Evolutionary conservation across 64 coral and sea anemone species (phyloP).

Genomic region (Actinia equina): DNA sequence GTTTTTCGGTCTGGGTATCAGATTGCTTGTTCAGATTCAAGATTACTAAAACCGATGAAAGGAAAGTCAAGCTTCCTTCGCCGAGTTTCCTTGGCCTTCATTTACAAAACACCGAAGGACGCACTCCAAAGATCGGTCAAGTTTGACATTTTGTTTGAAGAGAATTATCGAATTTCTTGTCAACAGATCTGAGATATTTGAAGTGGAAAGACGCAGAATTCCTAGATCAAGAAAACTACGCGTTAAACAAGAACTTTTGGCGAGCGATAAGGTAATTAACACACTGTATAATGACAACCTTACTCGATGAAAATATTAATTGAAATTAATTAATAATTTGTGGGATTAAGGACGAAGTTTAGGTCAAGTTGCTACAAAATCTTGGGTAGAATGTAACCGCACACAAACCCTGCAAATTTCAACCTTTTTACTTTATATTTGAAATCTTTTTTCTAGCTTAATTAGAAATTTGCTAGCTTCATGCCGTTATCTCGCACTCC

Average conservation of each 20-base stretch:
- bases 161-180: conserved; percentile 18
- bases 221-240: background rate
- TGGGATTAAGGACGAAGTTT: background rate
- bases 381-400: background rate
- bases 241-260: background rate
- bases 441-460: no score
- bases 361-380: background rate
- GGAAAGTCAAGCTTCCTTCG: background rate
- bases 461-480: no score
- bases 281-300: background rate
- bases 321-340: background rate
- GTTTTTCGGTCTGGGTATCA: background rate
- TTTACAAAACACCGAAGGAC: background rate
- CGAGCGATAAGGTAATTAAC: background rate
- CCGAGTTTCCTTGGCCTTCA: background rate
- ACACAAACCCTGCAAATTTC: no score
- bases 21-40: background rate
- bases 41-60: background rate
- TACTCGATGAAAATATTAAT: background rate
- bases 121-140: conserved; percentile 11
- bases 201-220: background rate
- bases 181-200: background rate
- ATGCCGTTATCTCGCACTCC: no score
- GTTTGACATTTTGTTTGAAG: conserved; percentile 8
- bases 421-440: no score